phyloP scores from a whole-genome alignment of 2,888 invertebrate genomes.

The Epirrhoe alternata region DNA sequence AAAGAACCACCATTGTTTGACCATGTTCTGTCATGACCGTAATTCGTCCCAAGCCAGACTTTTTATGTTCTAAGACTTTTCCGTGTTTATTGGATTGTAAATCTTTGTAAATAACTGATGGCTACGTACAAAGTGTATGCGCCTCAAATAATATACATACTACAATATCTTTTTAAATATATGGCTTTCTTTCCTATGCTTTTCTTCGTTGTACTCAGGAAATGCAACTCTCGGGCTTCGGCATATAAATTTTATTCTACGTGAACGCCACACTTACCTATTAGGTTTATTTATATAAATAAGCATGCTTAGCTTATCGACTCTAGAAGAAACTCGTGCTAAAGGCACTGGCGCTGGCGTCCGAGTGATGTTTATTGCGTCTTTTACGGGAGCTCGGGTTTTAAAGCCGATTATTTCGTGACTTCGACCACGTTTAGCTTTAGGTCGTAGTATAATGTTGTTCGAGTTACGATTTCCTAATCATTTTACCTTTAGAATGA shows the following conservation, averaged over 20 bases:
- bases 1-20: slow-evolving; percentile 71
- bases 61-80: background rate
- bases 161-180: background rate
- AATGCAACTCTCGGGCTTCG: too few relatives aligned
- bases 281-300: background rate
- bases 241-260: too few relatives aligned
- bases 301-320: background rate
- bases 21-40: slow-evolving; percentile 51
- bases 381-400: slow-evolving; percentile 27
- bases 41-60: slow-evolving; percentile 44
- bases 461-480: slow-evolving; percentile 19
- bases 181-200: too few relatives aligned
- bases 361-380: slow-evolving; percentile 45
- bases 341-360: slow-evolving; percentile 17
- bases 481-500: slow-evolving; percentile 9
- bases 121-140: background rate
- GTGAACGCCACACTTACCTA: too few relatives aligned
- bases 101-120: background rate
- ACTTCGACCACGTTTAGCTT: slow-evolving; percentile 22
- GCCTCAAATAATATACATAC: background rate
- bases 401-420: slow-evolving; percentile 25
- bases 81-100: background rate
- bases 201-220: too few relatives aligned
- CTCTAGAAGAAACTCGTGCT: slow-evolving; percentile 5
- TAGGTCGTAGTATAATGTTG: slow-evolving; percentile 10